These are phyloP conservation scores for Sarcophaga peregrina DNA, from an alignment of 1,140 invertebrate species.

Conservation along the genomic window DNA sequence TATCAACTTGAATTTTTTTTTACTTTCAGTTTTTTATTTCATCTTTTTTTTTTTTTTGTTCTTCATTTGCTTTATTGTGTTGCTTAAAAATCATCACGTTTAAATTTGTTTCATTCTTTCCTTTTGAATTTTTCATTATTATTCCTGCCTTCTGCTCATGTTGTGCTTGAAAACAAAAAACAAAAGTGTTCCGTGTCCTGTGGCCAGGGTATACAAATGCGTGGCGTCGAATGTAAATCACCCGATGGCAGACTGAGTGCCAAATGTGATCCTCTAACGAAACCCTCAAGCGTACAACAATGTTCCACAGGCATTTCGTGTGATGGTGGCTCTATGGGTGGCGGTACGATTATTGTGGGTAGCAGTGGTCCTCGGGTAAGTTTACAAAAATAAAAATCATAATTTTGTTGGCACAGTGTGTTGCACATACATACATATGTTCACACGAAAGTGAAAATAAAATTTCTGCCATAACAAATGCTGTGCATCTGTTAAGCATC, in stretches of 20 bases:
- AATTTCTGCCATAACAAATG: not conserved
- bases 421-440: no score
- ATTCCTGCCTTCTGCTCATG: not conserved
- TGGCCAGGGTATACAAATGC: conserved; percentile 83
- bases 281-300: conserved; percentile 72
- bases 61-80: not conserved
- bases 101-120: not conserved
- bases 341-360: conserved; percentile 63
- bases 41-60: not conserved
- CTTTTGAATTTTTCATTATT: not conserved
- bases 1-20: not conserved
- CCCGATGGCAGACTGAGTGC: conserved; percentile 62
- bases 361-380: conserved; percentile 60
- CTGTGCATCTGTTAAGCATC: not conserved
- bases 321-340: conserved; percentile 47
- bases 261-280: conserved; percentile 69
- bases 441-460: no score
- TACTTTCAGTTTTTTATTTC: not conserved
- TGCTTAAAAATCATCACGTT: conserved; percentile 4
- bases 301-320: conserved; percentile 78
- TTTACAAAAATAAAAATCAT: not conserved
- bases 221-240: conserved; percentile 82
- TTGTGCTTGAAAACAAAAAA: not conserved
- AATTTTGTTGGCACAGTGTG: not conserved
- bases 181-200: conserved; percentile 87